These are phyloP conservation scores for Drosophila funebris DNA, from an alignment of 1,140 invertebrate genomes.

Conservation along the genomic window DNA sequence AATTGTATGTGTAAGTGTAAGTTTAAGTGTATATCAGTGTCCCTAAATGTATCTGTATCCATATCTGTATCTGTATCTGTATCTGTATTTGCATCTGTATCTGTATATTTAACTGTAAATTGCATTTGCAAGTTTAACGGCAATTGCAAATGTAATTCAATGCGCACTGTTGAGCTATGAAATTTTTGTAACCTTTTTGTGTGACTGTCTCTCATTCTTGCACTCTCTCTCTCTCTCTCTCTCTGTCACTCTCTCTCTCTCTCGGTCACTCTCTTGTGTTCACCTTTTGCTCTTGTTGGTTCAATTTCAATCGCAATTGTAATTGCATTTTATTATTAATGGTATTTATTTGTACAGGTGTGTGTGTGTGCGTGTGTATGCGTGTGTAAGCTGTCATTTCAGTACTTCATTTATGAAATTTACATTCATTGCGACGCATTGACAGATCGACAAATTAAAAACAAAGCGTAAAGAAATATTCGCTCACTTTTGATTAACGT, in stretches of 20 bases:
- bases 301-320: conserved; percentile 28
- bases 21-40: background rate
- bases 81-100: no score
- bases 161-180: conserved; percentile 27
- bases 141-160: conserved; percentile 30
- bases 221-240: no score
- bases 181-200: conserved; percentile 29
- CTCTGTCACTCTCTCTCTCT: no score
- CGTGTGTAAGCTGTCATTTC: conserved; percentile 34
- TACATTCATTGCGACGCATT: conserved; percentile 68
- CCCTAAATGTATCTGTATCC: background rate
- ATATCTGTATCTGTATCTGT: conserved; percentile 2
- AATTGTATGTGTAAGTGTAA: no score
- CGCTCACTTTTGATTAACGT: conserved; percentile 61
- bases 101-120: conserved; percentile 30
- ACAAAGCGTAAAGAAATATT: conserved; percentile 14
- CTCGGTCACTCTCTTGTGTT: no score
- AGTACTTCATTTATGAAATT: conserved; percentile 75
- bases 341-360: conserved; percentile 6
- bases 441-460: conserved; percentile 52
- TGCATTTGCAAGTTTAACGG: conserved; percentile 29
- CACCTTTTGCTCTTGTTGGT: conserved; percentile 9
- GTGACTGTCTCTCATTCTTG: conserved; percentile 30
- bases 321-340: conserved; percentile 77
- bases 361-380: background rate